These are phyloP conservation scores for Delphinus delphis DNA, from an alignment of 2,113 vertebrate species.

Conservation along the genomic window DNA sequence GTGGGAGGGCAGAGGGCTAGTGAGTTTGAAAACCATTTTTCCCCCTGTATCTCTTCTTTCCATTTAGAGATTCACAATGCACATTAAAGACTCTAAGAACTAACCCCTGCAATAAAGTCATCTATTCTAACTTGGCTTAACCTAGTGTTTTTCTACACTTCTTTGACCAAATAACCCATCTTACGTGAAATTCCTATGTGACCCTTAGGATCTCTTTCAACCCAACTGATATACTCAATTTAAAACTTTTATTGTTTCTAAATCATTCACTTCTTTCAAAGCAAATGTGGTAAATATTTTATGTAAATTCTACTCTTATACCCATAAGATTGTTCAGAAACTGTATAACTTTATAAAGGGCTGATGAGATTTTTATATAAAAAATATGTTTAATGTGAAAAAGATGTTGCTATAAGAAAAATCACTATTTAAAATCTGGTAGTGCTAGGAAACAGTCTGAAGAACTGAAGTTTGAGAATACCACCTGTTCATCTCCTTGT, in stretches of 20 bases:
- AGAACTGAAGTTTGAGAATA: not conserved
- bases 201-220: not conserved
- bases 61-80: not conserved
- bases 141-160: not conserved
- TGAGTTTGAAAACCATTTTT: not conserved
- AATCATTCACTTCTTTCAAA: not conserved
- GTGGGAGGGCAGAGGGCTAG: accelerated
- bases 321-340: not conserved
- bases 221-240: not conserved
- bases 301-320: not conserved
- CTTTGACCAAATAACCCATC: not conserved
- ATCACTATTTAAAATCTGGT: not conserved
- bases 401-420: not conserved
- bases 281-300: not conserved
- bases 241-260: not conserved
- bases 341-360: not conserved
- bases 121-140: not conserved
- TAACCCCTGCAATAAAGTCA: not conserved
- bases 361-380: not conserved
- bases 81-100: not conserved
- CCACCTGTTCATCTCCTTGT: not conserved
- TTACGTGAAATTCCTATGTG: not conserved
- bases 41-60: not conserved
- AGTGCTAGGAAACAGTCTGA: not conserved
- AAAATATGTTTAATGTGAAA: not conserved